These are phyloP conservation scores for Oreohelix idahoensis DNA, from an alignment of 1,140 invertebrate species.

Conservation along the genomic window DNA sequence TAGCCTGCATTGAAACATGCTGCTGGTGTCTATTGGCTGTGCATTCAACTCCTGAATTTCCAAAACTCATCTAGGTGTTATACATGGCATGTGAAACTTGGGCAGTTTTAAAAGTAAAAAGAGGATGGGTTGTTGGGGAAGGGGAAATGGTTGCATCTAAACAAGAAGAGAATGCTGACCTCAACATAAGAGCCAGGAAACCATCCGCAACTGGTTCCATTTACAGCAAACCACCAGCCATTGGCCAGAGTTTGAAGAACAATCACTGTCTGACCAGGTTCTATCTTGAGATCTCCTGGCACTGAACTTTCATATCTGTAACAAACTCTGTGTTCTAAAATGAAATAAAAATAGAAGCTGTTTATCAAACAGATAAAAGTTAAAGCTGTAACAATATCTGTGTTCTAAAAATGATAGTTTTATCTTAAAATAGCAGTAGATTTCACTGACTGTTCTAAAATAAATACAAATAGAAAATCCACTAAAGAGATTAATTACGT, in stretches of 20 bases:
- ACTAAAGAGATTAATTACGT: too few relatives aligned
- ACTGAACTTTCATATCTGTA: constrained; percentile 50
- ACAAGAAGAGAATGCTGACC: constrained; percentile 40
- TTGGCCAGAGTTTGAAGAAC: constrained; percentile 63
- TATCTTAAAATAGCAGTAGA: too few relatives aligned
- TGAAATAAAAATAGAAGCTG: neutral
- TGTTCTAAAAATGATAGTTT: too few relatives aligned
- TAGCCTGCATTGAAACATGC: too few relatives aligned
- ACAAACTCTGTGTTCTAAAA: constrained; percentile 52
- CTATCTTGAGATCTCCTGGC: constrained; percentile 57
- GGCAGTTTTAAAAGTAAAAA: too few relatives aligned
- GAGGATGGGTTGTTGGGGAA: too few relatives aligned
- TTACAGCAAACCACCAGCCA: constrained; percentile 64
- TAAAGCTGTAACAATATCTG: neutral
- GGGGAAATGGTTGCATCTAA: too few relatives aligned
- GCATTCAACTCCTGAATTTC: neutral
- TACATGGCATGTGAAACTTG: neutral
- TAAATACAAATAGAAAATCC: too few relatives aligned
- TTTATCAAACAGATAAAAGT: neutral
- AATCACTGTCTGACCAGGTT: constrained; percentile 55
- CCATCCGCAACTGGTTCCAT: constrained; percentile 58
- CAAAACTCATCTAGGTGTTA: neutral
- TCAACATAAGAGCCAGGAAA: constrained; percentile 64
- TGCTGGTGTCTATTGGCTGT: too few relatives aligned
- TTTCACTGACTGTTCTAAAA: too few relatives aligned